phyloP scores from a whole-genome alignment of 2,113 vertebrate genomes.

The Cryptoleucopteryx plumbea region DNA sequence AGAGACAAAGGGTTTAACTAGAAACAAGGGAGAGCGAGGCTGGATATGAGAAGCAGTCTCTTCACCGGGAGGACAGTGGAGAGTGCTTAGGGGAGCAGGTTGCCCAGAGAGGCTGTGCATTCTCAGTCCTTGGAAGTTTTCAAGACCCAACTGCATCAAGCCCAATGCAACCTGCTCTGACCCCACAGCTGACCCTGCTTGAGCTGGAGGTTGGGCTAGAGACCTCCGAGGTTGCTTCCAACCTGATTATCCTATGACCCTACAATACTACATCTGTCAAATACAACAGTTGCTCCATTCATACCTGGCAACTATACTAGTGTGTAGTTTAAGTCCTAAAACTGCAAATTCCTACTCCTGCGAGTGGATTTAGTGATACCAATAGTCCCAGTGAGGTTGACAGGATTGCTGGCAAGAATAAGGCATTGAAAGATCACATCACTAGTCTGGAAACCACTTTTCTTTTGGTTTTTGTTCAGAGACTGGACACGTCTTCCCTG shows the following conservation, averaged over 20 bases:
- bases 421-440: background rate
- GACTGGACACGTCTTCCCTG: background rate
- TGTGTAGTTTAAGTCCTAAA: background rate
- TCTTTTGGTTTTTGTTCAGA: background rate
- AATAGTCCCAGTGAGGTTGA: slow-evolving; percentile 3
- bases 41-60: background rate
- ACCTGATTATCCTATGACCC: background rate
- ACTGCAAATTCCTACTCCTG: background rate
- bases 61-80: background rate
- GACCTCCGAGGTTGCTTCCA: background rate
- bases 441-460: background rate
- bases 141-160: background rate
- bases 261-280: background rate
- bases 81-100: background rate
- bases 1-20: background rate
- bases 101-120: background rate
- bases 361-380: background rate
- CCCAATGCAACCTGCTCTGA: background rate
- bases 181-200: background rate
- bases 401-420: slow-evolving; percentile 5
- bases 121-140: background rate
- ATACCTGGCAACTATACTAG: background rate
- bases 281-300: background rate
- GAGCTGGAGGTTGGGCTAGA: background rate
- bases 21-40: background rate